A percentile compares a stretch with the other conserved stretches of the same genome.
Evolutionary conservation across 35 echinoderm and acorn worm genomes (phyloP).

Genomic region (Patiria miniata): DNA sequence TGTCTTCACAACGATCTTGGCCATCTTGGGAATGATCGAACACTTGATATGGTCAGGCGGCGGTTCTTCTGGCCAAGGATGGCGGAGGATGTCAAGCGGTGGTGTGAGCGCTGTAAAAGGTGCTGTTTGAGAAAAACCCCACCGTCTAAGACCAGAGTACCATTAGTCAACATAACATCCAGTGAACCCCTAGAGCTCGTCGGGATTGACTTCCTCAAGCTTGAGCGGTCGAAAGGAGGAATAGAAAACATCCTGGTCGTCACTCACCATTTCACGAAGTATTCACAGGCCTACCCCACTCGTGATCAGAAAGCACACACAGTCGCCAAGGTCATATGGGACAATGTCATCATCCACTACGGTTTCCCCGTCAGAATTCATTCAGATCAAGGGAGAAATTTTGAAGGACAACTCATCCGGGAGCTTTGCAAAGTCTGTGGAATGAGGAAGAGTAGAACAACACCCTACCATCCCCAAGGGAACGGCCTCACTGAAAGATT

Average conservation of each 20-base stretch:
- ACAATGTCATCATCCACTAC: conserved; percentile 48
- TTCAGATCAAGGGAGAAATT: conserved; percentile 55
- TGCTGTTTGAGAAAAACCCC: conserved; percentile 28
- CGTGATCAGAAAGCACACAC: conserved; percentile 62
- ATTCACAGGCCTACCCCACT: conserved; percentile 61
- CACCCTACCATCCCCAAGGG: conserved; percentile 76
- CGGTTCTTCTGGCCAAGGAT: conserved; percentile 52
- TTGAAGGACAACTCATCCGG: conserved; percentile 53
- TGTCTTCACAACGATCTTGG: conserved; percentile 25
- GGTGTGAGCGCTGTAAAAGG: conserved; percentile 36
- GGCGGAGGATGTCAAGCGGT: conserved; percentile 9
- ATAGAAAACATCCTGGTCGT: conserved; percentile 64
- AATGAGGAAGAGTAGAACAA: conserved; percentile 50
- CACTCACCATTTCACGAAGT: conserved; percentile 74
- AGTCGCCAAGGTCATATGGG: conserved; percentile 41
- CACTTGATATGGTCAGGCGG: conserved; percentile 26
- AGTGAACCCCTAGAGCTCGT: conserved; percentile 8
- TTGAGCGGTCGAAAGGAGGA: conserved; percentile 52
- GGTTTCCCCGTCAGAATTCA: conserved; percentile 56
- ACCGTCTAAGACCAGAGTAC: conserved; percentile 14
- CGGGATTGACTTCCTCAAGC: conserved; percentile 34
- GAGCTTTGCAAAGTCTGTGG: conserved; percentile 43
- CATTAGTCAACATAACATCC: conserved; percentile 9
- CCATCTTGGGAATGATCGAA: conserved; percentile 48
- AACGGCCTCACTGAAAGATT: conserved; percentile 49